Conservation (phyloP, 2,888 invertebrate species). For the Chaitophorus viminalis region DNA sequence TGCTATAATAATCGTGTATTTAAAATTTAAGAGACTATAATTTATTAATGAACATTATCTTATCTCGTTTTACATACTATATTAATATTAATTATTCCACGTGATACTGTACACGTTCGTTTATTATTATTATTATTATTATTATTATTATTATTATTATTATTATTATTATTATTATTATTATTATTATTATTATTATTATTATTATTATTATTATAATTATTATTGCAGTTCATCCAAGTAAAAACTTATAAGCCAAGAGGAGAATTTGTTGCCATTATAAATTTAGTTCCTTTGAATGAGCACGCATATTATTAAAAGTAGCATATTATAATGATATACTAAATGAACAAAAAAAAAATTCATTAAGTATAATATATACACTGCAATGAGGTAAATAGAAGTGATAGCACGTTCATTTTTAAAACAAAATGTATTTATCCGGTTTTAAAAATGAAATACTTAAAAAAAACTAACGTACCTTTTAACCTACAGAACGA, state of each 20-base stretch:
- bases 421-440: background rate
- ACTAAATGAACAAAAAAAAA: background rate
- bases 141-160: background rate
- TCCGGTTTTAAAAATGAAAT: background rate
- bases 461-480: background rate
- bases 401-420: background rate
- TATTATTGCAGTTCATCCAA: background rate
- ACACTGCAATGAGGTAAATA: background rate
- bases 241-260: background rate
- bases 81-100: conserved; percentile 15
- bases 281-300: conserved; percentile 7
- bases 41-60: background rate
- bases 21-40: background rate
- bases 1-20: background rate
- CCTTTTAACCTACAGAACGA: background rate
- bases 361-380: background rate
- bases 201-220: background rate
- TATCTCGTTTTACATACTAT: background rate
- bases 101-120: too few species aligned
- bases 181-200: background rate
- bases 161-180: too few species aligned
- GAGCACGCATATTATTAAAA: background rate
- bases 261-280: conserved; percentile 7
- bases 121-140: too few species aligned
- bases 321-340: background rate